Evolutionary conservation across 2,888 invertebrate species (phyloP), one percentile per base, ranked within the genome.

Genomic region (Crematogaster levior): DNA sequence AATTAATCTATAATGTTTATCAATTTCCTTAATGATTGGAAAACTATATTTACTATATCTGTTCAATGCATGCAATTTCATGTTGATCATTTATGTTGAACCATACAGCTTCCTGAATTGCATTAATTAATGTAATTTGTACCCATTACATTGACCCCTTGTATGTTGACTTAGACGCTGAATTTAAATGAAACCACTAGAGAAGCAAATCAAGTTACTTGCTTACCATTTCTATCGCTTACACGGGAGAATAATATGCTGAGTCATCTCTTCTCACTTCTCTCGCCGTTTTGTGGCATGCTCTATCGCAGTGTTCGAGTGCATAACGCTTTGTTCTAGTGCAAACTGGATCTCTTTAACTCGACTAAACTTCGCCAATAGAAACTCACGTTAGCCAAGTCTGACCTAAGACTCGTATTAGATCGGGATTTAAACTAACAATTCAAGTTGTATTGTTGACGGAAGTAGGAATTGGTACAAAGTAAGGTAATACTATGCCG

Each of bases 331-430:
- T 58, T 79, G 70, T 70, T 79, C 56, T 24, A 58, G 12, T 18
- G 34, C 34, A 12, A 7, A 40, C 68, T 77, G 40, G 70, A 77
- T 58, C 56, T 79, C 77, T 79, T 79, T 70, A 68, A 27, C 53
- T 56, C 43, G 53, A 70, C 53, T n/a, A 70, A 79, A 79, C 70
- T 79, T 79, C n/a, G 70, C 77, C 56, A 56, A 79, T 79, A 70
- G 43, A 70, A 79, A 70, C 77, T 79, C 70, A 58, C 24, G 56
- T 70, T 68, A 79, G 34, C 77, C 24, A 46, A 79, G 70, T 56
- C 77, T 56, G 70, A 79, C 70, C 56, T 70, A 56, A 79, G 77
- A 79, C 77, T 79, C 56, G 56, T 34, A 24, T 43, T 56, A 56
- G 70, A 56, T 56, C 70, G 56, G 56, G 70, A 79, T 43, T 79